Conservation (phyloP, 2,113 vertebrate genomes). For the Osmerus mordax region DNA sequence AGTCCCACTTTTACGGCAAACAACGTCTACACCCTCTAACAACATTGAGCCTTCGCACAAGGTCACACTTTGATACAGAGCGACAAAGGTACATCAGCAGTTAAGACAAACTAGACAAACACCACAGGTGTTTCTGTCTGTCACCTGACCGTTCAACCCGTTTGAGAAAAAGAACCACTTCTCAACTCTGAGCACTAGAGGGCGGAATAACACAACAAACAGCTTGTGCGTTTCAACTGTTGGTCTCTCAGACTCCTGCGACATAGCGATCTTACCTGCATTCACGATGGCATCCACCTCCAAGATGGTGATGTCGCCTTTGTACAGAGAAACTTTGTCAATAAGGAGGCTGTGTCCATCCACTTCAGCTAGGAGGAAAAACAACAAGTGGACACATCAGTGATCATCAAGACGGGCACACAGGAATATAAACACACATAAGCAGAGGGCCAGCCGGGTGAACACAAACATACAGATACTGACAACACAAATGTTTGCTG, state of each 20-base stretch:
- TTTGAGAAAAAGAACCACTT: neutral
- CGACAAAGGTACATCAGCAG: no score
- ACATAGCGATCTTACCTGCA: slow-evolving; percentile 80
- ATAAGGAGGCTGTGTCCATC: slow-evolving; percentile 65
- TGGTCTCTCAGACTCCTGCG: neutral
- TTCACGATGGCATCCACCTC: slow-evolving; percentile 97
- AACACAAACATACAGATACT: neutral
- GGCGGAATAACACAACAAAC: slow-evolving; percentile 50
- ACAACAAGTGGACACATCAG: neutral
- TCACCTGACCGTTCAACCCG: no score
- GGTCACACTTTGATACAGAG: no score
- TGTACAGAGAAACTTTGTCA: slow-evolving; percentile 94
- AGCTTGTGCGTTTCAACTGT: neutral
- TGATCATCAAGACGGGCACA: neutral
- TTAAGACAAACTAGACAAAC: no score
- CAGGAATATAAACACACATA: neutral
- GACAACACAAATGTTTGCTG: no score
- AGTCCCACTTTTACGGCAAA: no score
- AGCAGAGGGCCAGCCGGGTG: neutral
- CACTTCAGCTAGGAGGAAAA: slow-evolving; percentile 60
- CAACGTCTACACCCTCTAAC: no score
- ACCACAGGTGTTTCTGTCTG: no score
- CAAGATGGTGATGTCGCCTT: slow-evolving; percentile 93
- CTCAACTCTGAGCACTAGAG: slow-evolving; percentile 54
- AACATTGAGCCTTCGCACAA: no score